Evolutionary conservation across 2,888 invertebrate species (phyloP).

Genomic region (Torymus texanus): DNA sequence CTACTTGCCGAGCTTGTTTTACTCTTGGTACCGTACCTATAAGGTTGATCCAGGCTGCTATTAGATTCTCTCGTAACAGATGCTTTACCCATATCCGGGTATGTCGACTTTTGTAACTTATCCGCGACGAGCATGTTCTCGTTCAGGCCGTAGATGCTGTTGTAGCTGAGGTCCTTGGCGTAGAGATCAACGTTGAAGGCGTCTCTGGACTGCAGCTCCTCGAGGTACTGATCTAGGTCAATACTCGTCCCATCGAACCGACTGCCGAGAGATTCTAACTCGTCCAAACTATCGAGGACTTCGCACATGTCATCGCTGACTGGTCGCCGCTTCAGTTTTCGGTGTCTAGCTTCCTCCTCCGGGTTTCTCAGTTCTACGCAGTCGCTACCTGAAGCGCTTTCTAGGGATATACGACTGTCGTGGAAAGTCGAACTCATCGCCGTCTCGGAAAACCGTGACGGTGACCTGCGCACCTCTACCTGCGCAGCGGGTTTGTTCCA

Average conservation of each 20-base stretch:
- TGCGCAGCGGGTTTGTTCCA: slow-evolving; percentile 67
- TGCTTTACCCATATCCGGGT: slow-evolving; percentile 62
- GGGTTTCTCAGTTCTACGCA: slow-evolving; percentile 78
- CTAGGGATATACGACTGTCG: slow-evolving; percentile 68
- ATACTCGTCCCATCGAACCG: slow-evolving; percentile 78
- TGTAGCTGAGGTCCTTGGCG: slow-evolving; percentile 70
- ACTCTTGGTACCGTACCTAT: slow-evolving; percentile 62
- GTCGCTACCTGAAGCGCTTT: slow-evolving; percentile 74
- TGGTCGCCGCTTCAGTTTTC: slow-evolving; percentile 83
- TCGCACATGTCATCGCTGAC: slow-evolving; percentile 81
- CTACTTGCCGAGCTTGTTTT: slow-evolving; percentile 72
- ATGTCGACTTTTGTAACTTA: slow-evolving; percentile 65
- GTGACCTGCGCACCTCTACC: slow-evolving; percentile 64
- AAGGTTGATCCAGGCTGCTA: slow-evolving; percentile 63
- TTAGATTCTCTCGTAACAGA: slow-evolving; percentile 24
- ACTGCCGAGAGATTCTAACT: slow-evolving; percentile 79
- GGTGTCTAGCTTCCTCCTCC: slow-evolving; percentile 77
- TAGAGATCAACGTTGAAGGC: slow-evolving; percentile 73
- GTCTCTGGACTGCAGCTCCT: slow-evolving; percentile 79
- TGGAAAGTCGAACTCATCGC: slow-evolving; percentile 67
- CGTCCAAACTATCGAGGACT: slow-evolving; percentile 79
- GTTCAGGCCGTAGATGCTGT: slow-evolving; percentile 70
- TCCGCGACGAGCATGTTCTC: slow-evolving; percentile 66
- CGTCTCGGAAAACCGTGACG: slow-evolving; percentile 66
- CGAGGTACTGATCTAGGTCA: slow-evolving; percentile 83